Conservation (phyloP, 2,113 vertebrate species). For the Ptychochromis oligacanthus region DNA sequence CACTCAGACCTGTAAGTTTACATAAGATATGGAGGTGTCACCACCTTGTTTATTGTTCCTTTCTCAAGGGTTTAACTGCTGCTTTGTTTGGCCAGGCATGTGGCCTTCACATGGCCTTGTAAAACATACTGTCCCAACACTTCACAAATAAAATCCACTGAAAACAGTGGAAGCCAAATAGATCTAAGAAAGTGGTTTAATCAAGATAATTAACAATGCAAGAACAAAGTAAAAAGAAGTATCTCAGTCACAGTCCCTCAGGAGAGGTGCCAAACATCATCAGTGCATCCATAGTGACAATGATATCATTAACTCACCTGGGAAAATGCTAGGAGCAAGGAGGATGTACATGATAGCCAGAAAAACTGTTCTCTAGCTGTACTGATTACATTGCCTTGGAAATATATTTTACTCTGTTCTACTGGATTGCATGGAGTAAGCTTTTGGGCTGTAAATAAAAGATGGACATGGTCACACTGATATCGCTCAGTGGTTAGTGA, state of each 20-base stretch:
- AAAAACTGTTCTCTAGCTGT: not conserved
- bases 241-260: not conserved
- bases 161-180: not conserved
- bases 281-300: not conserved
- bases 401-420: not conserved
- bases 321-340: not conserved
- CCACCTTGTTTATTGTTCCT: conserved; percentile 28
- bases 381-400: not conserved
- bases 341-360: not conserved
- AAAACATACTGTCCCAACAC: not conserved
- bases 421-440: not conserved
- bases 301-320: not conserved
- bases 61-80: not conserved
- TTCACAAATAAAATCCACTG: not conserved
- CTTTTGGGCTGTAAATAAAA: not conserved
- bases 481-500: not conserved
- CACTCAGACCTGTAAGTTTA: conserved; percentile 11
- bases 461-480: not conserved
- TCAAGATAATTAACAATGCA: not conserved
- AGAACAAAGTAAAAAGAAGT: not conserved
- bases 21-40: conserved; percentile 30
- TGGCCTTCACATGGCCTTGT: conserved; percentile 15
- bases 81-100: not conserved
- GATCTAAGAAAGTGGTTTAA: not conserved
- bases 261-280: not conserved